Conservation (phyloP, 2,113 vertebrate genomes). For the Protobothrops flavoviridis region DNA sequence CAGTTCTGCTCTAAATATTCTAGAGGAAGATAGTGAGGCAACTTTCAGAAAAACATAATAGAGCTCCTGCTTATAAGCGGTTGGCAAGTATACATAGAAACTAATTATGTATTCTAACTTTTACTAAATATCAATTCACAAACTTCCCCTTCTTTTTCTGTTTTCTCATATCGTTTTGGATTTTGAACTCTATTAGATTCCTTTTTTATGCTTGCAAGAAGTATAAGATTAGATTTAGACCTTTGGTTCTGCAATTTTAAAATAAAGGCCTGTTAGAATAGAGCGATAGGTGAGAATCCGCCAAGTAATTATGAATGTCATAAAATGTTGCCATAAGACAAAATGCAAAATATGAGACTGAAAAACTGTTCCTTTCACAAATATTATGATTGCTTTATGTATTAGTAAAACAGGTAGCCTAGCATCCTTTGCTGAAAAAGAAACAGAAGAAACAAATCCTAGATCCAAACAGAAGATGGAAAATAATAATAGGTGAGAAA, state of each 20-base stretch:
- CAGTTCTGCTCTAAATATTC: not conserved
- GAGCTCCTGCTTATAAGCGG: not conserved
- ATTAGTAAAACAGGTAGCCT: conserved; percentile 42
- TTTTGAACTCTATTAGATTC: not conserved
- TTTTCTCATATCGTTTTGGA: not conserved
- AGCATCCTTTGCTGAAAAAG: conserved; percentile 55
- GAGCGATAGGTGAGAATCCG: not conserved
- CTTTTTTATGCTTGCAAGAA: not conserved
- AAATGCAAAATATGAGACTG: not conserved
- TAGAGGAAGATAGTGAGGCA: not conserved
- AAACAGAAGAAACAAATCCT: rapidly evolving
- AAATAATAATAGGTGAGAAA: not conserved
- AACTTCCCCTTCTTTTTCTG: not conserved
- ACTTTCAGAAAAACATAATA: not conserved
- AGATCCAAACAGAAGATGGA: not conserved
- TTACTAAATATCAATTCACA: not conserved
- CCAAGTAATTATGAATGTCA: not conserved
- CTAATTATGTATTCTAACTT: not conserved
- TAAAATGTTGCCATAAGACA: not conserved
- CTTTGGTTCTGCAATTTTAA: not conserved
- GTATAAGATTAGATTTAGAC: not conserved
- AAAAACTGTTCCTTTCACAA: rapidly evolving
- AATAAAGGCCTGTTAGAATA: not conserved
- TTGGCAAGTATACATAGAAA: not conserved
- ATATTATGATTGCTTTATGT: rapidly evolving